Evolutionary conservation across 1,140 invertebrate species (phyloP).

Genomic region (Diorhabda sublineata): DNA sequence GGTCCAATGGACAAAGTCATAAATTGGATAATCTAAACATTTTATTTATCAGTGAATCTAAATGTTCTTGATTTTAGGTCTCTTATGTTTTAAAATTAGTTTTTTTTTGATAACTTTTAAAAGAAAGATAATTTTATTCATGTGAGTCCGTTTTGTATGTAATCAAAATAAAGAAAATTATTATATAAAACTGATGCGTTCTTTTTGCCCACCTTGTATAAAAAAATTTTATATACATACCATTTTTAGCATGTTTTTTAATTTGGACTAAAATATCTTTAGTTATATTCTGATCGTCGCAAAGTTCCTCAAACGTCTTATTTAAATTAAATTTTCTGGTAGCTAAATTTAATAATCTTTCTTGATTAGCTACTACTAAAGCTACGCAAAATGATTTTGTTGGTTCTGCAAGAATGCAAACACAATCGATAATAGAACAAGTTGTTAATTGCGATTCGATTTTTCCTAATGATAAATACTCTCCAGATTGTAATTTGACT

Average conservation of each 20-base stretch:
- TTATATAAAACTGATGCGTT: too few relatives aligned
- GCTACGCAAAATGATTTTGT: constrained; percentile 83
- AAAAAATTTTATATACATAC: constrained; percentile 51
- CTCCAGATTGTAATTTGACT: constrained; percentile 94
- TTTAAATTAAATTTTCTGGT: constrained; percentile 56
- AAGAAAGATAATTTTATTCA: too few relatives aligned
- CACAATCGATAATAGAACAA: constrained; percentile 91
- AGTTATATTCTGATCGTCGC: constrained; percentile 64
- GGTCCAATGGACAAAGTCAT: too few relatives aligned
- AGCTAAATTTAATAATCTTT: constrained; percentile 66
- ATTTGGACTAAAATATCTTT: constrained; percentile 75
- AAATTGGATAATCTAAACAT: too few relatives aligned
- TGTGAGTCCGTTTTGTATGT: too few relatives aligned
- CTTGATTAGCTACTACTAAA: constrained; percentile 82
- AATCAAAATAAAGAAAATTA: too few relatives aligned
- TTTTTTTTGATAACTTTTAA: too few relatives aligned
- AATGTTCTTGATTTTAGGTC: too few relatives aligned
- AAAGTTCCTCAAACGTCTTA: constrained; percentile 68
- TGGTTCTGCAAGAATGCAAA: constrained; percentile 89
- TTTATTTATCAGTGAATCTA: too few relatives aligned
- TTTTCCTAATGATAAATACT: constrained; percentile 93
- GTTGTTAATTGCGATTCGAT: constrained; percentile 90
- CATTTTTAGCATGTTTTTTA: constrained; percentile 76
- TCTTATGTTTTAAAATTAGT: too few relatives aligned
- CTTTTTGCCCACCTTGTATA: too few relatives aligned